Evolutionary conservation across 1,140 invertebrate species (phyloP), one percentile per base, ranked within the genome.

Genomic region (Formica exsecta): DNA sequence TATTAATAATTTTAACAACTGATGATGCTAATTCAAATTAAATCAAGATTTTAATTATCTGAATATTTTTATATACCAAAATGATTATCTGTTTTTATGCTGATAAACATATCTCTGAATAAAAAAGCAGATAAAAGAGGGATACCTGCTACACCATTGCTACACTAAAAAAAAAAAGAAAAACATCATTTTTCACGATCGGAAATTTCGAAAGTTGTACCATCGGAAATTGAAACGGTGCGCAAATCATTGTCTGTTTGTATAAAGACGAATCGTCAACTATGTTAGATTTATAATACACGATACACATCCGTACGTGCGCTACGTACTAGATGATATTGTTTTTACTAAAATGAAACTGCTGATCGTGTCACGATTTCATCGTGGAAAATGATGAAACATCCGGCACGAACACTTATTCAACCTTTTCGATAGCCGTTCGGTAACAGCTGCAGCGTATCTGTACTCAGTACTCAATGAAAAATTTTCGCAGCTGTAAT

Each of bases 251-350:
- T 83, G 68, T 83, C 54, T 36, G 68, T 62, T 22, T 29, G n/a
- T 57, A 38, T 13, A 36, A 54, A 61, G 54, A 83, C 54, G 59
- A 83, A 73, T 73, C 13, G 79, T 61, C 36, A 16, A 19, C 36
- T 48, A 25, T 59, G 41, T 44, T 57, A 38, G 25, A 19, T 61
- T 83, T 73, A 71, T 73, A 66, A 81, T 71, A 81, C 51, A 25
- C 44, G 38, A 66, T 48, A 48, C 16, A 61, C 3, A 7, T 4
- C n/a, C 13, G 25, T 61, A 83, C 73, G 44, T 48, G 25, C 51
- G 38, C 54, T 81, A 81, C 66, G 66, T 61, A 66, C 41, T 48
- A 61, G 54, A 74, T 57, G 29, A 73, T 83, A 83, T 83, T 74
- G 68, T 68, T 61, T 83, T 74, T 13, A 38, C 54, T 81, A 57